Evolutionary conservation across 2,888 invertebrate genomes (phyloP).

Genomic region (Amblyjoppa proteus): DNA sequence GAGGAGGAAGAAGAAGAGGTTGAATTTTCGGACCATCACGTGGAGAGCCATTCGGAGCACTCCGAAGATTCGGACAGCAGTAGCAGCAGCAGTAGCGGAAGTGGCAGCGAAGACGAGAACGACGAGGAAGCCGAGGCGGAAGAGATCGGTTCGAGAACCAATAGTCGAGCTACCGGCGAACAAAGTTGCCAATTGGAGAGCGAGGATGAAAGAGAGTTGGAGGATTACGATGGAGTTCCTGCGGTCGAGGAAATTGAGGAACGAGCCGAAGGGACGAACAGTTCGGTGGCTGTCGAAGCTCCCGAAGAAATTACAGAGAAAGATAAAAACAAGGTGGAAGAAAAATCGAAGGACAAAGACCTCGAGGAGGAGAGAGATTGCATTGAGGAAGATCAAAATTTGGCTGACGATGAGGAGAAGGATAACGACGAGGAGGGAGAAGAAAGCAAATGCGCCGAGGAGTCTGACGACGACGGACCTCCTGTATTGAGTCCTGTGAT

Average conservation of each 20-base stretch:
- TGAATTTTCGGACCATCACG: constrained; percentile 73
- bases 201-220: constrained; percentile 56
- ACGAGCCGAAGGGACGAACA: constrained; percentile 71
- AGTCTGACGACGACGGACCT: constrained; percentile 81
- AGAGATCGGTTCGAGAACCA: constrained; percentile 71
- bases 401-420: constrained; percentile 49
- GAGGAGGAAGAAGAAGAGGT: constrained; percentile 73
- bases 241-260: background rate
- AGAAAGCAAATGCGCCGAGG: constrained; percentile 62
- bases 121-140: constrained; percentile 72
- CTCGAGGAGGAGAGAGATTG: constrained; percentile 33
- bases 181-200: constrained; percentile 76
- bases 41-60: constrained; percentile 55
- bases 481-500: constrained; percentile 82
- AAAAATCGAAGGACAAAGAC: constrained; percentile 19
- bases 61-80: constrained; percentile 66
- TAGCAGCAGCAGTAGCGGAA: constrained; percentile 42
- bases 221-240: constrained; percentile 28
- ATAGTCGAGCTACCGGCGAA: constrained; percentile 73
- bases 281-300: constrained; percentile 51
- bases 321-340: constrained; percentile 16
- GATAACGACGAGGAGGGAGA: background rate
- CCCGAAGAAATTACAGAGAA: background rate
- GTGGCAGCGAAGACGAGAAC: constrained; percentile 46
- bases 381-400: constrained; percentile 45